Evolutionary conservation across 2,113 vertebrate genomes (phyloP).

Genomic region (Oenanthe oenanthe): DNA sequence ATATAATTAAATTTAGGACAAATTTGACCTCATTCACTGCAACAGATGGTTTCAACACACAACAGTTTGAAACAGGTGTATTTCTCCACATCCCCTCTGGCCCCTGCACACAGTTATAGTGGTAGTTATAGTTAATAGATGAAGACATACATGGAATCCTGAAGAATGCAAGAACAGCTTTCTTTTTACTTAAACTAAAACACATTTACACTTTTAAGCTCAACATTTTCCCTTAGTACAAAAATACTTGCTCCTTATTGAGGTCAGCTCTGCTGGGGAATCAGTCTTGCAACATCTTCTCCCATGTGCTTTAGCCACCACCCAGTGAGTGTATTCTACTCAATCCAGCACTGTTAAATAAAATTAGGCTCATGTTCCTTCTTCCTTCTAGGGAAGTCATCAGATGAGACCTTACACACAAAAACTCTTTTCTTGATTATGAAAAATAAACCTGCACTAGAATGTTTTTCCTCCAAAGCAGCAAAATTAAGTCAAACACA

Average conservation of each 20-base stretch:
- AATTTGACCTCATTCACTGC: neutral
- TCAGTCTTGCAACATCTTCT: neutral
- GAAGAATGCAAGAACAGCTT: neutral
- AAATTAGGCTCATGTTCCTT: neutral
- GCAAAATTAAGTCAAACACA: neutral
- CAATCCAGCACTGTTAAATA: neutral
- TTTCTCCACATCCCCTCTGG: neutral
- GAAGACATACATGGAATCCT: neutral
- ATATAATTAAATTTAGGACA: neutral
- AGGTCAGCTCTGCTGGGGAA: neutral
- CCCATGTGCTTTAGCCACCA: neutral
- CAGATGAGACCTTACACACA: neutral
- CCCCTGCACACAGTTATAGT: too few species aligned
- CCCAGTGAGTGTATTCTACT: neutral
- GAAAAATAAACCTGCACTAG: neutral
- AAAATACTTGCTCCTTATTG: neutral
- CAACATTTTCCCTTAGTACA: neutral
- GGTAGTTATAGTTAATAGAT: neutral
- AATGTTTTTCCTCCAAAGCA: neutral
- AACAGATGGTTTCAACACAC: neutral
- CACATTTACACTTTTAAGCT: neutral
- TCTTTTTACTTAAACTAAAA: neutral
- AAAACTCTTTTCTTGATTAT: neutral
- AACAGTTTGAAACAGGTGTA: neutral
- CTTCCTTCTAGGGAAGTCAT: neutral